Evolutionary conservation across 2,113 vertebrate genomes (phyloP).

Genomic region (Dendropsophus ebraccatus): DNA sequence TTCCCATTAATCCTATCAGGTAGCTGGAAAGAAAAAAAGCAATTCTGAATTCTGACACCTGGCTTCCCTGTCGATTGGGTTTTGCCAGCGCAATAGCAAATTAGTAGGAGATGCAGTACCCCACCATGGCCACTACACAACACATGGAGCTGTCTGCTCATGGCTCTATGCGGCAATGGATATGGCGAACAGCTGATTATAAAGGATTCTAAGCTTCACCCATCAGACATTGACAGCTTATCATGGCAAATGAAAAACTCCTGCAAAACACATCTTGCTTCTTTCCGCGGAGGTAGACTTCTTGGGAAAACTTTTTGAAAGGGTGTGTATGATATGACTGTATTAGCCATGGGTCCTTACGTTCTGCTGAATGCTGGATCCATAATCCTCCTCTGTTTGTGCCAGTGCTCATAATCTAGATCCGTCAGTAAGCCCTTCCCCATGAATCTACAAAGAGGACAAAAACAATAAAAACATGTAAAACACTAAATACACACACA

Average conservation of each 20-base stretch:
- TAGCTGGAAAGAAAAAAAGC: conserved; percentile 64
- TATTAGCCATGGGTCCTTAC: conserved; percentile 63
- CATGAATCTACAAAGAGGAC: conserved; percentile 75
- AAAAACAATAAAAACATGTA: not conserved
- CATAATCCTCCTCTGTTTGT: conserved; percentile 76
- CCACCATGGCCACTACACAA: too few species aligned
- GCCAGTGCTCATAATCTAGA: conserved; percentile 81
- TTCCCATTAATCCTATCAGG: conserved; percentile 75
- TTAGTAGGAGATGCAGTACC: too few species aligned
- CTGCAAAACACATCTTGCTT: too few species aligned
- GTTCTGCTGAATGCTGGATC: conserved; percentile 67
- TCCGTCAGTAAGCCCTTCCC: conserved; percentile 83
- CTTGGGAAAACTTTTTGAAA: not conserved
- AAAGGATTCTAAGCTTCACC: too few species aligned
- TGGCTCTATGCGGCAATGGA: too few species aligned
- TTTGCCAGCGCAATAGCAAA: too few species aligned
- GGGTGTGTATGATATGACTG: not conserved
- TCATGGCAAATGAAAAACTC: too few species aligned
- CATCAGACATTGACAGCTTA: too few species aligned
- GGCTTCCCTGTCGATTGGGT: too few species aligned
- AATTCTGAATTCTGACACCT: not conserved
- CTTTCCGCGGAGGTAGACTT: too few species aligned
- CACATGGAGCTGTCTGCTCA: too few species aligned
- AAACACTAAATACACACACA: not conserved
- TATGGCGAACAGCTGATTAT: too few species aligned